These are phyloP conservation scores for Drosophila anomalata DNA, from an alignment of 2,888 invertebrate genomes.

Conservation along the genomic window DNA sequence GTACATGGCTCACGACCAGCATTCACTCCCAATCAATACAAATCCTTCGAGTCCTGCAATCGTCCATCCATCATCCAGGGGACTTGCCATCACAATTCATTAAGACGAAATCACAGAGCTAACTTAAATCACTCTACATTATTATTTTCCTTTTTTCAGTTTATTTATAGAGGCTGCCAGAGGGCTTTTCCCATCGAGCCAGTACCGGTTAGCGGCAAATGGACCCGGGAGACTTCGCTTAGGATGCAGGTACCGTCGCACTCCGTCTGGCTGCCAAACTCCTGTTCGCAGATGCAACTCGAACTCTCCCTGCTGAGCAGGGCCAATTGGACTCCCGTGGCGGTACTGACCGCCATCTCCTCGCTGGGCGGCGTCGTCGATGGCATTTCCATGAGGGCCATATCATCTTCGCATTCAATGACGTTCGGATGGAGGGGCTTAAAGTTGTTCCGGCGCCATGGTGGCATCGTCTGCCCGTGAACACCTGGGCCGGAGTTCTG, in stretches of 20 bases:
- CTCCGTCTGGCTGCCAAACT: constrained; percentile 74
- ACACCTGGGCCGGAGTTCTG: constrained; percentile 4
- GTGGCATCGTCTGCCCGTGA: constrained; percentile 47
- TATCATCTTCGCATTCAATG: constrained; percentile 76
- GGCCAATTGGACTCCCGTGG: constrained; percentile 45
- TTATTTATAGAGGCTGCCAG: constrained; percentile 62
- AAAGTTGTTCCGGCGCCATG: constrained; percentile 80
- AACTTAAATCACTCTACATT: constrained; percentile 10
- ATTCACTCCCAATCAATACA: constrained; percentile 29
- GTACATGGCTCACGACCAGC: constrained; percentile 49
- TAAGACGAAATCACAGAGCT: constrained; percentile 67
- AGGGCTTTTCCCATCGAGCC: constrained; percentile 39
- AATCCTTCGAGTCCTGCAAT: constrained; percentile 7
- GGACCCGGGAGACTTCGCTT: constrained; percentile 77
- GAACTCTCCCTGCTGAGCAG: constrained; percentile 59
- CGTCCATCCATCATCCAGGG: constrained; percentile 37
- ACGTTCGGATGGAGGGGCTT: constrained; percentile 80
- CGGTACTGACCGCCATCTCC: constrained; percentile 39
- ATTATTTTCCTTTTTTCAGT: neutral
- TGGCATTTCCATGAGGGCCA: constrained; percentile 62
- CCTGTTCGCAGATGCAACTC: constrained; percentile 77
- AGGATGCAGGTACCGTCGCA: constrained; percentile 80
- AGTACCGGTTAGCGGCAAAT: constrained; percentile 36
- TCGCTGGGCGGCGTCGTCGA: constrained; percentile 65
- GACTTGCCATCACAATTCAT: constrained; percentile 67